Base-by-base conservation (phyloP, 92 coral and sea anemone genomes). In the Heteractis magnifica region DNA sequence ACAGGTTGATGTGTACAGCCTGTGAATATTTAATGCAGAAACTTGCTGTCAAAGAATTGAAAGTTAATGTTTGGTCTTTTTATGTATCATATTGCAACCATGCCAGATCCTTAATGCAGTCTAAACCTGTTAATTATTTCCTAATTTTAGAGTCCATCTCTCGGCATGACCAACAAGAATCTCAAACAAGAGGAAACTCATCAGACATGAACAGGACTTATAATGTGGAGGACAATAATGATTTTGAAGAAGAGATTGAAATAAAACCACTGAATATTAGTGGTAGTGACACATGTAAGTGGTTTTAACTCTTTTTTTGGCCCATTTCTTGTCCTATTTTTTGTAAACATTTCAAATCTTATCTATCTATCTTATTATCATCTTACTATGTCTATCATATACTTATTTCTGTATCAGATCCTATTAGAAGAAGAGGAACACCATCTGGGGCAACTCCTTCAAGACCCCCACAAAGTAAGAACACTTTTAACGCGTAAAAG, bases 221-320 rank as follows among this genome's bases (percentile, higher is more conserved):
- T 70, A 70, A 18, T 81, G 51, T 70, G 55, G 77, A 83, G 44
- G 86, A 85, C 4, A 62, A 11, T 7, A 51, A 56, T 77, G 75
- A 82, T 82, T 80, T 50, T 59, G 82, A 86, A 5, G 85, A 86
- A 10, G 73, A 26, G 70, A 62, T 62, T 82, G 92, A 85, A 21
- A 15, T 86, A 23, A 84, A 89, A 64, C 44, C 85, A 51, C 71
- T 78, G 58, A 80, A 83, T 77, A 75, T 59, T 9, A 65, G 79
- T 56, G 81, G 81, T 72, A 85, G 83, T 85, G 88, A 52, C 53
- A 85, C 88, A n/a, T 85, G 88, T 85, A 34, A 77, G 88, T 72
- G 52, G 8, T 44, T 51, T 20, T 4, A 62, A 20, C 19, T 18
- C 9, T 62, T 3, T 62, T 4, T 62, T 9, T 8, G 21, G 7